These are phyloP conservation scores for Eurystomus gularis DNA, from an alignment of 2,113 vertebrate species.

Conservation along the genomic window DNA sequence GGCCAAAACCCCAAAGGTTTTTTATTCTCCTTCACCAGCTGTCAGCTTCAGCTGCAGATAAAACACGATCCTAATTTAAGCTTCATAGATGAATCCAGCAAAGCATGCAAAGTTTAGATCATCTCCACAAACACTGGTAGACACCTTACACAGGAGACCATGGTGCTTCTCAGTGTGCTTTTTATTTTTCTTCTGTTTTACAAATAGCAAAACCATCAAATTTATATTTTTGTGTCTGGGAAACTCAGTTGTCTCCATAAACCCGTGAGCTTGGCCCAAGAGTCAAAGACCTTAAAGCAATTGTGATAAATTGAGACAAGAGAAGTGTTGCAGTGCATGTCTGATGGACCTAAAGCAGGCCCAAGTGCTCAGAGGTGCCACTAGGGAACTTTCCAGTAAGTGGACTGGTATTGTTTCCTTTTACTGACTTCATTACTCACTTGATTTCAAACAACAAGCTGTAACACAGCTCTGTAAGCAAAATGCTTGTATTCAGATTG, in stretches of 20 bases:
- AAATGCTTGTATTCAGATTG: background rate
- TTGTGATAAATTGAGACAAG: background rate
- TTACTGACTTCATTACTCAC: background rate
- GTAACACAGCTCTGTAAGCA: background rate
- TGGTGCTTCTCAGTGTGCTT: background rate
- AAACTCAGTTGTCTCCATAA: background rate
- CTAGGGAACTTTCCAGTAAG: background rate
- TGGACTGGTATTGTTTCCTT: background rate
- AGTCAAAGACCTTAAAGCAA: background rate
- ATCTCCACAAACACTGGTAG: background rate
- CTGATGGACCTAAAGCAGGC: background rate
- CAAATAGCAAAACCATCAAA: background rate
- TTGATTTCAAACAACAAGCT: background rate
- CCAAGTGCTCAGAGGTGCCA: background rate
- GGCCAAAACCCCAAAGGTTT: slow-evolving; percentile 54
- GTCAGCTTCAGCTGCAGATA: slow-evolving; percentile 45
- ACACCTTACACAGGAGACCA: background rate
- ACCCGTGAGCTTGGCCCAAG: background rate
- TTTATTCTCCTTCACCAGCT: slow-evolving; percentile 27
- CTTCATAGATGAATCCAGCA: background rate
- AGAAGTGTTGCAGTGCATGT: background rate
- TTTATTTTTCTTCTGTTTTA: background rate
- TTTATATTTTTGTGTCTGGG: background rate
- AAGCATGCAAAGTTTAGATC: background rate
- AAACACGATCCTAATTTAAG: slow-evolving; percentile 12